Conservation (phyloP, 2,113 vertebrate genomes). For the Poeciliopsis turrubarensis region DNA sequence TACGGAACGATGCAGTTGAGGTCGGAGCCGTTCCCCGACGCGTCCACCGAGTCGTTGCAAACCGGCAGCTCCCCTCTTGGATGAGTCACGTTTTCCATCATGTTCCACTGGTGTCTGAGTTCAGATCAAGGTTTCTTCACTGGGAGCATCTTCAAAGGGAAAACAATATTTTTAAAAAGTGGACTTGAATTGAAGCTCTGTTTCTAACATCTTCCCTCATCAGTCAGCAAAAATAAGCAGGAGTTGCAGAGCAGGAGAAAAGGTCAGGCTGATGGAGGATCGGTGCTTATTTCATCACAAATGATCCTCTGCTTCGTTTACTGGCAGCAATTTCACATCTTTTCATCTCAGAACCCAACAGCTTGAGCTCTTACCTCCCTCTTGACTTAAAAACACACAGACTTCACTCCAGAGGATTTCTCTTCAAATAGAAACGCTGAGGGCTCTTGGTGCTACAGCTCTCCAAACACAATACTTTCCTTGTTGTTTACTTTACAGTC, state of each 20-base stretch:
- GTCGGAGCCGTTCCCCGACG: constrained; percentile 56
- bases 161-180: not conserved
- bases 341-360: not conserved
- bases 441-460: not conserved
- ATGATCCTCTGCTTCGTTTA: not conserved
- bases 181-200: not conserved
- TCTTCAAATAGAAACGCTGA: not conserved
- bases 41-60: constrained; percentile 73
- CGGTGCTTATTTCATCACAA: not conserved
- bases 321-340: not conserved
- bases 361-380: not conserved
- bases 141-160: not conserved
- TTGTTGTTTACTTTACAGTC: not conserved
- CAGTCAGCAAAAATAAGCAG: not conserved
- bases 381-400: not conserved
- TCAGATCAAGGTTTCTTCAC: not conserved
- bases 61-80: constrained; percentile 8
- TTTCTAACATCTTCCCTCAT: not conserved
- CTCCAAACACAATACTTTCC: not conserved
- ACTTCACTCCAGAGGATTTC: no score
- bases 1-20: constrained; percentile 67
- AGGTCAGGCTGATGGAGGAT: not conserved
- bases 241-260: not conserved
- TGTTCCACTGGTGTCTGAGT: constrained; percentile 19
- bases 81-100: constrained; percentile 78